These are phyloP conservation scores for Rhynchomys soricoides DNA, from an alignment of 2,113 vertebrate species.

Conservation along the genomic window DNA sequence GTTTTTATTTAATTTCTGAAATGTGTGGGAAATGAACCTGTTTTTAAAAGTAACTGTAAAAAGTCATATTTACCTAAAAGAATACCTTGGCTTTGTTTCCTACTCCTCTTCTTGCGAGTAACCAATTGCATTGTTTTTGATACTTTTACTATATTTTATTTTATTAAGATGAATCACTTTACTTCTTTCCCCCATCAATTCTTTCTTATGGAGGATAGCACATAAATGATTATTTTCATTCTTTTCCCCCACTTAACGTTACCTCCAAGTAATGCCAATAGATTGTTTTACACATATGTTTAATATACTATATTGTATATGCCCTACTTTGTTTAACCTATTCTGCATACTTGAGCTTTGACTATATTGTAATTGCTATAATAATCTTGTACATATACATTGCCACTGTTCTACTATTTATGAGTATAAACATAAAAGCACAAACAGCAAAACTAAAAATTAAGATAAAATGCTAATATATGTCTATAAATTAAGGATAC, in stretches of 20 bases:
- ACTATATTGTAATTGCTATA: neutral
- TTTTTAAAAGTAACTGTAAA: neutral
- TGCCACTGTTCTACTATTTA: neutral
- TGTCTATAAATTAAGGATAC: neutral
- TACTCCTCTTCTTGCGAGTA: neutral
- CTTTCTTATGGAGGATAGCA: neutral
- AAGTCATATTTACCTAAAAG: neutral
- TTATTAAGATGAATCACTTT: neutral
- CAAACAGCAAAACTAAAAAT: neutral
- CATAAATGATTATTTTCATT: neutral
- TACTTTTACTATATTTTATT: neutral
- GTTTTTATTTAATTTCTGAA: neutral
- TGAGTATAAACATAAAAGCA: neutral
- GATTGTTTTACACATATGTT: neutral
- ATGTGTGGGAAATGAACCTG: neutral
- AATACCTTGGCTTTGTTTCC: neutral
- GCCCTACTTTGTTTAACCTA: neutral
- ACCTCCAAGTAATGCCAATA: neutral
- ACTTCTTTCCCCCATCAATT: neutral
- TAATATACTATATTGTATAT: neutral
- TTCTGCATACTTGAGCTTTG: neutral
- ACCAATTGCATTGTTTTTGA: neutral
- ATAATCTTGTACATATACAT: neutral
- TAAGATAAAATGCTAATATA: neutral
- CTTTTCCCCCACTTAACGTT: neutral